Evolutionary conservation across 2,113 vertebrate species (phyloP), one percentile per base, ranked within the genome.

Genomic region (Protobothrops flavoviridis): DNA sequence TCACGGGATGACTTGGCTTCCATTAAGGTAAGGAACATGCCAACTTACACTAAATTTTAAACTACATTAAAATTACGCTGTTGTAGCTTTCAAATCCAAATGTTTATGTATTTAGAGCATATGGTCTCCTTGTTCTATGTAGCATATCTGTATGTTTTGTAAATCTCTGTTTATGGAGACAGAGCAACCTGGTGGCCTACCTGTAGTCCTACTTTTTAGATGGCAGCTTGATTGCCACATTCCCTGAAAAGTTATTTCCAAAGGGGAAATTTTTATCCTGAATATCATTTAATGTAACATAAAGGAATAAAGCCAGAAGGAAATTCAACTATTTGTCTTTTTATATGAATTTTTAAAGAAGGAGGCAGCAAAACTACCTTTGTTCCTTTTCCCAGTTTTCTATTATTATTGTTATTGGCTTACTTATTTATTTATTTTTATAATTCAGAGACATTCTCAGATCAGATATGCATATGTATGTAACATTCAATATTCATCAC

Each of bases 21-120:
- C 87, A 74, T 94, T 11, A 95, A 97, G 97, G 97, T 98, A 96
- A 0, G 90, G 1, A 87, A 39, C 33, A 81, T 81, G n/a, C 74
- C 33, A 43, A 39, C 15, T 20, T 39, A 39, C 15, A 17, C 33
- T 81, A 81, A 81, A 81, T 81, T 81, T 81, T 15, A 29, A 0
- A 2, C 24, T n/a, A 26, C 48, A n/a, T 52, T 45, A 87, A 85
- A 74, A 87, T 87, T 91, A 59, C 24, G 1, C 8, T 94, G 89
- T 0, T 74, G 93, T 91, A 56, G 8, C 21, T 93, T 33, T 9
- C 17, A 81, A 11, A 29, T 94, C 12, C 2, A 0, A 17, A 56
- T 33, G 26, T 24, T 87, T 91, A 10, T 24, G 26, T 87, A 24
- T 87, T 92, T 33, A 10, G 50, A 9, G 7, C 21, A 43, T 11